Evolutionary conservation across 2,888 invertebrate species (phyloP).

Genomic region (Pandemis corylana): DNA sequence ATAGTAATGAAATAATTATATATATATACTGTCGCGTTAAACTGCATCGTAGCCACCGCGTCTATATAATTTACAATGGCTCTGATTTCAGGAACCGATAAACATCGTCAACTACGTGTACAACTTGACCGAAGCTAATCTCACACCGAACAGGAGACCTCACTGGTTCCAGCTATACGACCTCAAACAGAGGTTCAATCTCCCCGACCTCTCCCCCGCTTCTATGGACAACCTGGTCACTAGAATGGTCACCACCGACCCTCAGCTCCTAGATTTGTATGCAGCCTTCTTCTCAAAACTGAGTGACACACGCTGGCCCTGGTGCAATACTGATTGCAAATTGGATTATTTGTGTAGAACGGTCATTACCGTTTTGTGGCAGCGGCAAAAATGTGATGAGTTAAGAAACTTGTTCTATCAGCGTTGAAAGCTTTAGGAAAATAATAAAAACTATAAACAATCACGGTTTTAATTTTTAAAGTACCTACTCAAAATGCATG

Average conservation of each 20-base stretch:
- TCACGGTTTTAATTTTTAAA: too few species aligned
- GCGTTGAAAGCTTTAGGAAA: not conserved
- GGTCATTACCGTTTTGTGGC: slow-evolving; percentile 83
- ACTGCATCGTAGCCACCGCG: too few species aligned
- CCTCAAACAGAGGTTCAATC: slow-evolving; percentile 87
- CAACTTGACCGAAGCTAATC: slow-evolving; percentile 90
- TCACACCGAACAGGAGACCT: slow-evolving; percentile 82
- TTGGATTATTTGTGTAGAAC: slow-evolving; percentile 82
- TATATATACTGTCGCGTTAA: too few species aligned
- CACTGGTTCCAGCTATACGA: slow-evolving; percentile 91
- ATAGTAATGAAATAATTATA: too few species aligned
- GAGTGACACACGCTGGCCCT: slow-evolving; percentile 75
- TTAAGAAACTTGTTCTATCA: slow-evolving; percentile 49
- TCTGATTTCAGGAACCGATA: slow-evolving; percentile 83
- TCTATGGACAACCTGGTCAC: slow-evolving; percentile 86
- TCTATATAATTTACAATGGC: too few species aligned
- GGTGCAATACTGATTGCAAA: slow-evolving; percentile 78
- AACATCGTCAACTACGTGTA: slow-evolving; percentile 90
- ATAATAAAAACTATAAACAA: too few species aligned
- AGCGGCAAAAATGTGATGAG: slow-evolving; percentile 70
- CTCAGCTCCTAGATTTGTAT: slow-evolving; percentile 78
- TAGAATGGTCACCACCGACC: slow-evolving; percentile 83
- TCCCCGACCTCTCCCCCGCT: slow-evolving; percentile 85
- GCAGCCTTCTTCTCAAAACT: slow-evolving; percentile 82
- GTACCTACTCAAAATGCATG: too few species aligned